Conservation (phyloP, 2,797 vertebrate species). For the Gymnothorax reevesii region DNA sequence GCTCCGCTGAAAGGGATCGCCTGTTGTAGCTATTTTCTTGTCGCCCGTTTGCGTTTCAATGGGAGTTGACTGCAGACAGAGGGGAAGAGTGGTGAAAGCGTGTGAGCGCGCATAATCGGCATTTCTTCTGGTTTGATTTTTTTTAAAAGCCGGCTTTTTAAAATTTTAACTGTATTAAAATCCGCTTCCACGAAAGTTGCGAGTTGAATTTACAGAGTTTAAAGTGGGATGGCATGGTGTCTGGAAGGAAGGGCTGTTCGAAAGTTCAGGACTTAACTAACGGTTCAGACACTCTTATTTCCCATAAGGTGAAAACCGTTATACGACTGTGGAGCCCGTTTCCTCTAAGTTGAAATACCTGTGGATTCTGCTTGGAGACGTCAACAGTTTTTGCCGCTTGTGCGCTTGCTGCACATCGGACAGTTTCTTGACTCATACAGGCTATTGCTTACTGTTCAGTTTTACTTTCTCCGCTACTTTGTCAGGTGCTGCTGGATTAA, state of each 20-base stretch:
- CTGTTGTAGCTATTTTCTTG: constrained; percentile 43
- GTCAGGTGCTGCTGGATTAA: not conserved
- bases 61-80: constrained; percentile 52
- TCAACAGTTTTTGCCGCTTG: constrained; percentile 9
- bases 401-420: not conserved
- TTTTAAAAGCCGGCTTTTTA: constrained; percentile 11
- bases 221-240: constrained; percentile 33
- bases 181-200: constrained; percentile 11
- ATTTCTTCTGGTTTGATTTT: constrained; percentile 28
- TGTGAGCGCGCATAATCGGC: constrained; percentile 8
- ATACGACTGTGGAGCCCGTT: constrained; percentile 40
- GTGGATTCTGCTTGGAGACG: constrained; percentile 22
- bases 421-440: not conserved
- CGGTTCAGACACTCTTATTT: constrained; percentile 47
- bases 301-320: constrained; percentile 57
- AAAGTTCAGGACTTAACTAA: constrained; percentile 29
- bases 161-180: constrained; percentile 1
- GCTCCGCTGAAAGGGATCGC: constrained; percentile 49
- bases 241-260: constrained; percentile 23
- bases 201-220: constrained; percentile 33
- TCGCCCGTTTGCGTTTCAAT: constrained; percentile 31
- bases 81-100: constrained; percentile 54
- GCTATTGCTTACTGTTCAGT: not conserved
- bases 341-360: constrained; percentile 30
- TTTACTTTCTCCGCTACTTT: constrained; percentile 20